phyloP scores from a whole-genome alignment of 2,113 vertebrate genomes.

The Tragelaphus buxtoni region DNA sequence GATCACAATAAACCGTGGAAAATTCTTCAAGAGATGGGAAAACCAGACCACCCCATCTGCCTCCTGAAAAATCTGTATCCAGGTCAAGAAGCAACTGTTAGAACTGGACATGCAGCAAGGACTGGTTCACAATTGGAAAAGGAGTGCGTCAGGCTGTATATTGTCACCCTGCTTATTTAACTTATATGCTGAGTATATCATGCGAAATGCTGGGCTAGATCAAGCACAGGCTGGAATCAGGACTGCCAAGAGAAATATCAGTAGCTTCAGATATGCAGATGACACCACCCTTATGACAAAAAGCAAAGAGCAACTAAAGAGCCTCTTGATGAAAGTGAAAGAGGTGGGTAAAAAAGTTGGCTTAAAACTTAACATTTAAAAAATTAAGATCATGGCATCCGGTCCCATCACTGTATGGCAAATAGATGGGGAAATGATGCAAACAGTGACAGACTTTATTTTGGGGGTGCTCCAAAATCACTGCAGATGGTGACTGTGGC shows the following conservation, averaged over 20 bases:
- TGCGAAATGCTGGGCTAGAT: not conserved
- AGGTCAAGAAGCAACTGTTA: not conserved
- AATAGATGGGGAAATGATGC: not conserved
- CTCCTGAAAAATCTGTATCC: not conserved
- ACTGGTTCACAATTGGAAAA: not conserved
- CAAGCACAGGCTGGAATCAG: not conserved
- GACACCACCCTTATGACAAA: not conserved
- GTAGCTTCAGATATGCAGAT: not conserved
- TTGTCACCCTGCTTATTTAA: not conserved
- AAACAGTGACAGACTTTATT: not conserved
- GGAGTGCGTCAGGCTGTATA: not conserved
- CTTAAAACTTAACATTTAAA: not conserved
- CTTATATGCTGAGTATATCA: not conserved
- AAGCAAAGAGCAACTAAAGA: not conserved
- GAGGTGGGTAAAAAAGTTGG: not conserved
- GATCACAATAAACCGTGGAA: not conserved
- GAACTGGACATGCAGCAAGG: not conserved
- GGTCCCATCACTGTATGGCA: not conserved
- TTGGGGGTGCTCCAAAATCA: not conserved
- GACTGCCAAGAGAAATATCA: not conserved
- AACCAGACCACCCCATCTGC: not conserved
- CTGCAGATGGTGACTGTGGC: not conserved
- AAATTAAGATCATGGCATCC: not conserved
- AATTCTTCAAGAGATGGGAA: not conserved
- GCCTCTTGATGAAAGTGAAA: not conserved